Evolutionary conservation across 2,113 vertebrate genomes (phyloP), one percentile per base, ranked within the genome.

Genomic region (Nerophis ophidion): DNA sequence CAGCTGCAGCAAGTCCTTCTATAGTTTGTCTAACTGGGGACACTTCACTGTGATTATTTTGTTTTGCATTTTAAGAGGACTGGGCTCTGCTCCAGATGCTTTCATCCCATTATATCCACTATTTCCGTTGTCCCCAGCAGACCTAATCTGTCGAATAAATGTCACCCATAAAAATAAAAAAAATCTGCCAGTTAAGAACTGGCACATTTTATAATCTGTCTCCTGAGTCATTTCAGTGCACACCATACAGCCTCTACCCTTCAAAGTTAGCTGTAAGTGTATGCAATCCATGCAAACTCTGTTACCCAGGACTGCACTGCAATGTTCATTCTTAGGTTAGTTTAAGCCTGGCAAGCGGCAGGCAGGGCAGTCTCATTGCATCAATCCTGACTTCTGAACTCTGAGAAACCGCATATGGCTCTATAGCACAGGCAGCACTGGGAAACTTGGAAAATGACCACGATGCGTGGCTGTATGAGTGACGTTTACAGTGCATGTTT

Each of bases 401-500:
- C 35, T 26, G 15, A 63, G 66, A 69, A 68, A 68, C 53, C 59
- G 59, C 64, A 68, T 71, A 57, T 62, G 57, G 50, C 57, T 59
- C 57, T 57, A 48, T 58, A 44, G 45, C 50, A 38, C 52, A 72
- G 75, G 66, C 65, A 64, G 81, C 48, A 15, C 57, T 50, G 66
- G 35, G 58, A 64, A 50, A 70, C 73, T 74, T 79, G 74, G 85
- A 76, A 87, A 88, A 81, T 55, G 73, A 84, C 84, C 86, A 84
- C 83, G 75, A 82, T 71, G 55, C 48, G 65, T 52, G 60, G 48
- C 69, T 75, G 34, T 16, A 54, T 15, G 15, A 33, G 13, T 80
- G 57, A 52, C 61, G 75, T 85, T 88, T 81, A 77, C 70, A 14
- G 66, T 68, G 33, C 5, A 0, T 77, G 76, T 86, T 87, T 81